A percentile compares a stretch with the other conserved stretches of the same genome.
Conservation (phyloP, 2,113 vertebrate species). For the Plecotus auritus region DNA sequence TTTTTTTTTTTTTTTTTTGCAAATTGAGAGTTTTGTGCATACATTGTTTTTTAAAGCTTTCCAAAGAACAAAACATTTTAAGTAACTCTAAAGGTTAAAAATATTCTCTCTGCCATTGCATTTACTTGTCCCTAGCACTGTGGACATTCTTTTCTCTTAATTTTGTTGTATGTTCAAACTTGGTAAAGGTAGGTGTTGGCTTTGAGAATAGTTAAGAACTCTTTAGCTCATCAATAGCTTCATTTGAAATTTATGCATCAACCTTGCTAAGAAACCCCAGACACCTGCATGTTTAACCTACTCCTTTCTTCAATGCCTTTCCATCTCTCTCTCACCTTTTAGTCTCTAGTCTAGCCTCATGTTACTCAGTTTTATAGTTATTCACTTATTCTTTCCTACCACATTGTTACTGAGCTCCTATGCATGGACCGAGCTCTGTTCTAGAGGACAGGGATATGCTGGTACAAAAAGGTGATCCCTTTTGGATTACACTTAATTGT, state of each 20-base stretch:
- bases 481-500: neutral
- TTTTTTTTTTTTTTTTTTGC: neutral
- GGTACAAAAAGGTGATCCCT: neutral
- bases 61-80: neutral
- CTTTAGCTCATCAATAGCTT: neutral
- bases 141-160: neutral
- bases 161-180: neutral
- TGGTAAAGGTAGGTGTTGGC: neutral
- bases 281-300: neutral
- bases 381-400: neutral
- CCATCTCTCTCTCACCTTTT: neutral
- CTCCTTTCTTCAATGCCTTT: neutral
- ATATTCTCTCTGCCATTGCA: neutral
- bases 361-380: neutral
- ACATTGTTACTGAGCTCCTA: neutral
- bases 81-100: slow-evolving; percentile 30
- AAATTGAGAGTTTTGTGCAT: neutral
- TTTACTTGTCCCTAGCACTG: neutral
- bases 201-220: slow-evolving; percentile 9
- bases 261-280: neutral
- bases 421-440: neutral
- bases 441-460: neutral
- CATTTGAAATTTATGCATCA: neutral
- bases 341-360: neutral
- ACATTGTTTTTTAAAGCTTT: neutral